A percentile compares a stretch with the other conserved stretches of the same genome.
Evolutionary conservation across 2,113 vertebrate species (phyloP).

Genomic region (Alosa alosa): DNA sequence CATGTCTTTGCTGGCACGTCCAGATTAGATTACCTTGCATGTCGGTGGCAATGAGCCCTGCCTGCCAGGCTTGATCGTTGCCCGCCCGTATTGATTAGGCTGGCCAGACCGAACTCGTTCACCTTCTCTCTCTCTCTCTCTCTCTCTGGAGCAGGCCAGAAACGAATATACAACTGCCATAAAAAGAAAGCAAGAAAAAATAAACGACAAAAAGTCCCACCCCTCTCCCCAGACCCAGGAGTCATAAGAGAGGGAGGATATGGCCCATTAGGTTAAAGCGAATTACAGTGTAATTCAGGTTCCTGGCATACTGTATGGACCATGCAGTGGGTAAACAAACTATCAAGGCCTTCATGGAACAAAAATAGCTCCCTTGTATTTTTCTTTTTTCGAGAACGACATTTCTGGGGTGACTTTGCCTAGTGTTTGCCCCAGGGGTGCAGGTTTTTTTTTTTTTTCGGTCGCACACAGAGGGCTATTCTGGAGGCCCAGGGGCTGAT

Average conservation of each 20-base stretch:
- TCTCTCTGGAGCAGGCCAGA: background rate
- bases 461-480: background rate
- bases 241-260: background rate
- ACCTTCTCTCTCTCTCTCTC: background rate
- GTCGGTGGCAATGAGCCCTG: constrained; percentile 26
- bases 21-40: constrained; percentile 49
- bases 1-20: constrained; percentile 45
- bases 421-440: background rate
- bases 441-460: background rate
- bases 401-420: background rate
- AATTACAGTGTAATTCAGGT: background rate
- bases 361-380: background rate
- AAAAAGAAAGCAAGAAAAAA: background rate
- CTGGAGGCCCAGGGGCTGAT: background rate
- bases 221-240: background rate
- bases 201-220: background rate
- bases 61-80: constrained; percentile 20
- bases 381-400: background rate
- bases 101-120: background rate
- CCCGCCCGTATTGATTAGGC: background rate
- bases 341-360: background rate
- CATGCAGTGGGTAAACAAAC: background rate
- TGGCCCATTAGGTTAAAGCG: constrained; percentile 6
- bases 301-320: background rate
- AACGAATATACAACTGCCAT: background rate